phyloP scores from a whole-genome alignment of 1,140 invertebrate species.

The Magallana gigas region DNA sequence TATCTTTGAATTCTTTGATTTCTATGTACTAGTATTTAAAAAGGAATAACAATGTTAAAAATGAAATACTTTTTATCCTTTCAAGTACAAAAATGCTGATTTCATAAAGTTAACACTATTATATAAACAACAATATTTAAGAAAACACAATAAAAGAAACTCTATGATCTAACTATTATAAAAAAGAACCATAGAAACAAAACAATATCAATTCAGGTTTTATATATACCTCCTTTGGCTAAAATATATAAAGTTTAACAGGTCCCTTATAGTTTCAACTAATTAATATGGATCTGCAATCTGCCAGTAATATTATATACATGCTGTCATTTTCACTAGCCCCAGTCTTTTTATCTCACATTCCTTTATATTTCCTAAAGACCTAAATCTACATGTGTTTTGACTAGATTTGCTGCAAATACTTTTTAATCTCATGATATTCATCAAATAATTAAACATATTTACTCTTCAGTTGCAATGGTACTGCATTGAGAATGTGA shows the following conservation, averaged over 20 bases:
- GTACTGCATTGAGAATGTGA: neutral
- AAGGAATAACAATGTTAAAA: neutral
- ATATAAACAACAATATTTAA: no score
- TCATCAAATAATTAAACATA: neutral
- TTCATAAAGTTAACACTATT: no score
- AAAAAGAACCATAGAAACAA: no score
- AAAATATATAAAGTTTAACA: neutral
- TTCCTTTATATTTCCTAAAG: neutral
- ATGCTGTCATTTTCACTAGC: neutral
- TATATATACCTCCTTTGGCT: neutral
- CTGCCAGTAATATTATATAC: no score
- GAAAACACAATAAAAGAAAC: no score
- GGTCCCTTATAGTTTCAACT: no score
- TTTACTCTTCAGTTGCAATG: neutral
- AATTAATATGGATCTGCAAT: no score
- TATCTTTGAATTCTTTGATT: neutral
- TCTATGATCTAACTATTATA: no score
- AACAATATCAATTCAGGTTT: no score
- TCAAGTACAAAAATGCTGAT: no score
- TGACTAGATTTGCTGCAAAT: no score
- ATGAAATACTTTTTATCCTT: neutral
- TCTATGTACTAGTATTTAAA: neutral
- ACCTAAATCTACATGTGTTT: no score
- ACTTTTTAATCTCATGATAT: neutral
- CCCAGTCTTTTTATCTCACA: slow-evolving; percentile 6